Evolutionary conservation across 2,113 vertebrate species (phyloP), one percentile per base, ranked within the genome.

Genomic region (Ceyx melanurus): DNA sequence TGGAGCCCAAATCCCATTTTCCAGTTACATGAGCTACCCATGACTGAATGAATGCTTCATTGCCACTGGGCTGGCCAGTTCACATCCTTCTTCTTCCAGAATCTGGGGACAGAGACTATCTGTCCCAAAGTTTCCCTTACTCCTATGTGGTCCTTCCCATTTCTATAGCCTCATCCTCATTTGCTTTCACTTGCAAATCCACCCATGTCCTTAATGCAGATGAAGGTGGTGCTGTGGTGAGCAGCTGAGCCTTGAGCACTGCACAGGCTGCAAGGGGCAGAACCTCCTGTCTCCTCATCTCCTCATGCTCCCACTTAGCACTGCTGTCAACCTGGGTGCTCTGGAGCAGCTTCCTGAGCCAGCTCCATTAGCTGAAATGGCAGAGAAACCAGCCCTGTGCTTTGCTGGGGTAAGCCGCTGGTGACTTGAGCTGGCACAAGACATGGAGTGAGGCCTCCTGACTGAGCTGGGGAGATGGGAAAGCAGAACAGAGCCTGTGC

Each of bases 131-230:
- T 16, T 37, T 82, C 82, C 22, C 46, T 88, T 88, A 35, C 58
- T 92, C 62, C 74, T 65, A 31, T 85, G 71, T 35, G 42, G 58
- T 79, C 43, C 10, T 90, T 88, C 66, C 46, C 51, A 56, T 92
- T 94, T 83, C 89, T 88, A 77, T 18, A 77, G 82, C 72, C 12
- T 67, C 72, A 90, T 90, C 90, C 78, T 89, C 72, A 73, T 66
- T 80, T 91, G 35, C 28, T 95, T 94, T 94, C 89, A 91, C n/a
- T 87, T 93, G 90, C 67, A 89, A 90, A 91, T 91, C 80, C 43
- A 66, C 28, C 25, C 54, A 31, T 5, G 4, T 40, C 71, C 67
- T 80, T 70, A 76, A 80, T 54, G 22, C 73, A 80, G 60, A 70
- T 12, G 54, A 77, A 77, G 56, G 51, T 23, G 46, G 11, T 73